phyloP scores from a whole-genome alignment of 2,888 invertebrate genomes.

The Tromatobia lineatoria region DNA sequence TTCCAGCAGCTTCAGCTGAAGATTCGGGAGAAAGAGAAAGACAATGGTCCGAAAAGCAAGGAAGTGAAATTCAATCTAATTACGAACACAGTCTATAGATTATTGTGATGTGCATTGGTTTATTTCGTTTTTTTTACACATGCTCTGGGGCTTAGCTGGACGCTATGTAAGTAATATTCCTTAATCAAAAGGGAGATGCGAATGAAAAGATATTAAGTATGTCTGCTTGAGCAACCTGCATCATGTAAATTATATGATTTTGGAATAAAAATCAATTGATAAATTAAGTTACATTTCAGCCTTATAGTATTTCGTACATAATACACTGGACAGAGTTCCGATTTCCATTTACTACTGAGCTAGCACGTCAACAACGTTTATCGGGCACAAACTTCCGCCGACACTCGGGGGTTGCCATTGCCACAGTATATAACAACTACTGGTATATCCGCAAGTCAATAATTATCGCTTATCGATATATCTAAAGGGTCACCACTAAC shows the following conservation, averaged over 20 bases:
- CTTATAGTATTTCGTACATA: conserved; percentile 23
- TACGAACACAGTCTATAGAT: too few species aligned
- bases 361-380: conserved; percentile 57
- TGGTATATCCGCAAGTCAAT: conserved; percentile 31
- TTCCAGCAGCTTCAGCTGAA: conserved; percentile 34
- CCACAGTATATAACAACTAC: conserved; percentile 12
- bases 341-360: conserved; percentile 46
- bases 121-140: too few species aligned
- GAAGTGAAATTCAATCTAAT: too few species aligned
- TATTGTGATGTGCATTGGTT: too few species aligned
- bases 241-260: too few species aligned
- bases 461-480: conserved; percentile 56
- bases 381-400: conserved; percentile 48
- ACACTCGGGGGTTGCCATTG: conserved; percentile 12
- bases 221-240: too few species aligned
- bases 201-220: too few species aligned
- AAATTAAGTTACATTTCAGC: too few species aligned
- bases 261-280: too few species aligned
- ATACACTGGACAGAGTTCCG: conserved; percentile 53
- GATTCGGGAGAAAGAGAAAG: conserved; percentile 16
- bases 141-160: too few species aligned
- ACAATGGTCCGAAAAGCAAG: conserved; percentile 2
- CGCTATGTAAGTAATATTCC: too few species aligned
- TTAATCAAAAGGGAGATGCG: too few species aligned
- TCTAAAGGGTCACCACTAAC: neutral